Conservation (phyloP, 2,888 invertebrate species). For the Epinotia ramella region DNA sequence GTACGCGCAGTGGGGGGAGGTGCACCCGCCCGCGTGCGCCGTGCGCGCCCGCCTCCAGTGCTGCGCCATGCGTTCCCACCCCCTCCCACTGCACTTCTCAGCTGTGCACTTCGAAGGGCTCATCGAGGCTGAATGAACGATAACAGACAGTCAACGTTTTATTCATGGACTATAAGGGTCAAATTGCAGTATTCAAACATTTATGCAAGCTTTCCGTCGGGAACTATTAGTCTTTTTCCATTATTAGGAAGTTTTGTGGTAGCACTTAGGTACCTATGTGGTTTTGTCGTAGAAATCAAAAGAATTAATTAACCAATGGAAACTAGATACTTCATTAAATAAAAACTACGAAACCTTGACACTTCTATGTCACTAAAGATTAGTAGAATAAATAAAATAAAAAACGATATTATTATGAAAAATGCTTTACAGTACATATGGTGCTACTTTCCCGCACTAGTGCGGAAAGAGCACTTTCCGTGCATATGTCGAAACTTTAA, state of each 20-base stretch:
- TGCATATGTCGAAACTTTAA: too few relatives aligned
- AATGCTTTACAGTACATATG: too few relatives aligned
- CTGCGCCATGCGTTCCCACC: constrained; percentile 9
- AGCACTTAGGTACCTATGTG: neutral
- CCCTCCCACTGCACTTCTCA: constrained; percentile 28
- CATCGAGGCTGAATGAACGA: constrained; percentile 12
- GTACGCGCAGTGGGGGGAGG: constrained; percentile 6
- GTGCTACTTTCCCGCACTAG: too few relatives aligned
- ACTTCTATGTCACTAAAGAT: too few relatives aligned
- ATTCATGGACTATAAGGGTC: neutral
- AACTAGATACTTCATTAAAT: neutral
- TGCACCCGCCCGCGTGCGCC: constrained; percentile 8
- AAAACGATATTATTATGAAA: too few relatives aligned
- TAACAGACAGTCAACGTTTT: constrained; percentile 1
- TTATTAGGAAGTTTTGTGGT: neutral
- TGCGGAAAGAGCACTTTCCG: too few relatives aligned
- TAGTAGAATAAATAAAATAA: too few relatives aligned
- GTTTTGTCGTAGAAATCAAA: too few relatives aligned
- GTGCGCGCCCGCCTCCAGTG: constrained; percentile 26
- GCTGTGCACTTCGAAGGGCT: constrained; percentile 16
- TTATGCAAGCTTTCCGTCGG: neutral
- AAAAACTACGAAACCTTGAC: too few relatives aligned
- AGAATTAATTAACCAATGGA: neutral
- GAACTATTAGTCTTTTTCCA: neutral
- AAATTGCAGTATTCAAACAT: neutral